Base-by-base conservation (phyloP, 1,140 invertebrate species). In the Drosophila funebris region DNA sequence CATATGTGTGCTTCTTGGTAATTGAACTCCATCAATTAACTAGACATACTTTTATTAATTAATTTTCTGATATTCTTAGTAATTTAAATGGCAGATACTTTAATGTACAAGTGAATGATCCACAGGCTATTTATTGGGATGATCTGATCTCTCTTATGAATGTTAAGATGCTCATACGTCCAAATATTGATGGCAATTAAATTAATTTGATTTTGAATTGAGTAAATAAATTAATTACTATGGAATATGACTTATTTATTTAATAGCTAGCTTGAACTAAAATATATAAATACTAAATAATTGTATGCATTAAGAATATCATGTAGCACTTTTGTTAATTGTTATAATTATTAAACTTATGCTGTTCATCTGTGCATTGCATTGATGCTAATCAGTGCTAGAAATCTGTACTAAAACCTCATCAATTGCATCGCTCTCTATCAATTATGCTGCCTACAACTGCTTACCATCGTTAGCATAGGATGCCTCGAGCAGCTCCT, bases 401-500 rank as follows among this genome's bases (percentile, higher is more conserved):
- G n/a, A n/a, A n/a, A n/a, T n/a, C n/a, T n/a, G n/a, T n/a, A n/a
- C n/a, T n/a, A n/a, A n/a, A n/a, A n/a, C 22, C 22, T 4, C 22
- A 33, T 9, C 7, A 33, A 33, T 33, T 8, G 3, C 31, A 4
- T 33, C 7, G 7, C 7, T 33, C 31, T 8, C 31, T 11, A 31
- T 31, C 2, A 2, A 36, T n/a, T 36, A 11, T 11, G 9, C 8
- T 31, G 29, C 7, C 29, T 31, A 31, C 1, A 46, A 9, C 6
- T 5, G 70, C 56, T 64, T 48, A 91, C 90, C 90, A 53, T 91
- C 89, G 46, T 78, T 78, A n/a, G 84, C 77, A 76, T 91, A 91
- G 4, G 90, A 91, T 22, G 91, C 89, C 31, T 91, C 90, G 2
- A 92, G 73, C 22, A 92, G 50, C 27, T 91, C 90, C 61, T 92